Percentiles rank a stretch among this genome's conserved stretches.
These are phyloP conservation scores for Tetrapedia diversipes DNA, from an alignment of 2,888 invertebrate genomes.

Conservation along the genomic window DNA sequence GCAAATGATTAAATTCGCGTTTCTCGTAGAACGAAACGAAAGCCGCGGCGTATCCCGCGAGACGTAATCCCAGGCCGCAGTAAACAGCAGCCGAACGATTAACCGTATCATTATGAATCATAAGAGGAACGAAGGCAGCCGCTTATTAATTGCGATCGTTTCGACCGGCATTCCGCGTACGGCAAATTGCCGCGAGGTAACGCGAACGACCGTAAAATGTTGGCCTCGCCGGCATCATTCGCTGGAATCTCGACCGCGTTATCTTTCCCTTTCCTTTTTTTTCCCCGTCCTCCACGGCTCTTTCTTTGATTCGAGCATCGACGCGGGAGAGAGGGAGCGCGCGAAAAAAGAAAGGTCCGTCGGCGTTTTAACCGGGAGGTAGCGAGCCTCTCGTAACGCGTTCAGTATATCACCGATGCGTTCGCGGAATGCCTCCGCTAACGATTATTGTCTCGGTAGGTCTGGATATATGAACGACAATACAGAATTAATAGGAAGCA, in stretches of 20 bases:
- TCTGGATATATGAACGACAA: neutral
- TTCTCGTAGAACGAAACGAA: slow-evolving; percentile 17
- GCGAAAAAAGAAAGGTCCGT: neutral
- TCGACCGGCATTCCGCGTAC: slow-evolving; percentile 33
- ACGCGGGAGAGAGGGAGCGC: neutral
- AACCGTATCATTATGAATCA: slow-evolving; percentile 54
- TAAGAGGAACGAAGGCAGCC: slow-evolving; percentile 26
- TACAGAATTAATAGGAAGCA: neutral
- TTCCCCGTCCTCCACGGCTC: neutral
- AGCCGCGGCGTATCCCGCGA: slow-evolving; percentile 3
- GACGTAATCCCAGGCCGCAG: slow-evolving; percentile 25
- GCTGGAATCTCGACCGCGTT: slow-evolving; percentile 33
- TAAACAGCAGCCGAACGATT: slow-evolving; percentile 46
- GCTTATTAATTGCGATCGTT: slow-evolving; percentile 57
- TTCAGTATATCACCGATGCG: neutral
- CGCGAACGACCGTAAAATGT: slow-evolving; percentile 54
- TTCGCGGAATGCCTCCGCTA: slow-evolving; percentile 40
- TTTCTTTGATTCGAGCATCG: slow-evolving; percentile 1
- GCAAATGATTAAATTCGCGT: slow-evolving; percentile 30
- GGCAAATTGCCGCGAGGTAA: slow-evolving; percentile 51
- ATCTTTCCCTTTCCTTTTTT: neutral
- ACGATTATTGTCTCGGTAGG: slow-evolving; percentile 26
- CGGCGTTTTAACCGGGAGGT: slow-evolving; percentile 18
- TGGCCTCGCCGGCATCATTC: slow-evolving; percentile 29
- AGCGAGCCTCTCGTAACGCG: slow-evolving; percentile 39